These are phyloP conservation scores for Drosophila simulans DNA, from an alignment of 1,140 invertebrate species.

Conservation along the genomic window DNA sequence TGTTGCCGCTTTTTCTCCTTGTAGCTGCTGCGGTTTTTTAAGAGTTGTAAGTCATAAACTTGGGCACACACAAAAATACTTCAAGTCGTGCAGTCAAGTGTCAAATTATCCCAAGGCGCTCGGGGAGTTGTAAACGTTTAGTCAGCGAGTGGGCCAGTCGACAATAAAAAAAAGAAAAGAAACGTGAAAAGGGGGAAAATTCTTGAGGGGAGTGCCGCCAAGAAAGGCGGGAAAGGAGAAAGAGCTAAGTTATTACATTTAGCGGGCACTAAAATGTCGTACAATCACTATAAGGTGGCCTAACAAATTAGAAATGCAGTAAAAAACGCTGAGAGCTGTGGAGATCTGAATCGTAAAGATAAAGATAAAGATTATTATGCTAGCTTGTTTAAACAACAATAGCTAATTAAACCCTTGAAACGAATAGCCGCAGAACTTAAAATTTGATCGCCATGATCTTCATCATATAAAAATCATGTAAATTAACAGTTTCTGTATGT, in stretches of 20 bases:
- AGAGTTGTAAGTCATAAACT: constrained; percentile 75
- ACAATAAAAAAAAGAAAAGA: constrained; percentile 46
- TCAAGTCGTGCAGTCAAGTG: constrained; percentile 66
- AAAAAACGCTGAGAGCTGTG: constrained; percentile 17
- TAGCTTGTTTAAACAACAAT: background rate
- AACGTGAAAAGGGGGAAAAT: constrained; percentile 25
- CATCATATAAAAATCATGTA: no score
- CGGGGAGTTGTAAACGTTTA: constrained; percentile 71
- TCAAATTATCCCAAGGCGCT: constrained; percentile 74
- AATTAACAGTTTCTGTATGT: background rate
- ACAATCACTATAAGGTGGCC: constrained; percentile 26
- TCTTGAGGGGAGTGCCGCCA: constrained; percentile 16
- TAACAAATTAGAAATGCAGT: constrained; percentile 28
- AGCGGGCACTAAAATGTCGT: constrained; percentile 41
- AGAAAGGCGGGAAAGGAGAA: constrained; percentile 10
- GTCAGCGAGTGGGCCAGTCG: constrained; percentile 47
- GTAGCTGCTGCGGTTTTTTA: constrained; percentile 57
- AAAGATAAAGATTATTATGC: constrained; percentile 30
- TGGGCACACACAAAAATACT: constrained; percentile 39
- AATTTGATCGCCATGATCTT: background rate
- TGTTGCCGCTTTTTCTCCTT: no score
- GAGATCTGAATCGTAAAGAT: constrained; percentile 35
- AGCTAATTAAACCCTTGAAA: constrained; percentile 3
- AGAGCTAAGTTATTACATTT: constrained; percentile 47
- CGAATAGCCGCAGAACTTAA: background rate